Base-by-base conservation (phyloP, 2,113 vertebrate species). In the Morone chrysops region DNA sequence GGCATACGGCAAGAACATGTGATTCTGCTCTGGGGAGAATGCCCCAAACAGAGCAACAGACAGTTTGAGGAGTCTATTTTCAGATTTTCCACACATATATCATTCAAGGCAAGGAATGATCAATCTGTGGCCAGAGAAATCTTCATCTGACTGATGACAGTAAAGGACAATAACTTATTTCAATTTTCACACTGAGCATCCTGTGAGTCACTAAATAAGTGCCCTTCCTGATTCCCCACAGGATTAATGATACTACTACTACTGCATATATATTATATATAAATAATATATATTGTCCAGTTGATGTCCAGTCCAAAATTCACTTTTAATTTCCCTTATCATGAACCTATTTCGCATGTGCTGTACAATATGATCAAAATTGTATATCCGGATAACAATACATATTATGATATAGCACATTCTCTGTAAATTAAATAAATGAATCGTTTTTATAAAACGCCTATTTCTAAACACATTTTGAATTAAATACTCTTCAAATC, bases 11-110 rank as follows among this genome's bases (percentile, higher is more conserved):
- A 31, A 75, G 18, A 70, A 57, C 61, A 80, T 63, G 56, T 57
- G 48, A 69, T 70, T 73, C 62, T 77, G 12, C 70, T 70, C 17
- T 43, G 22, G 41, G 50, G 51, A 57, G 17, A 63, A 61, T 20
- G n/a, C 61, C 41, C 31, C 6, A 56, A 48, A 54, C n/a, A 78
- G n/a, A 66, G 36, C 1, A 43, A 68, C 36, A 62, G 20, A 40
- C 51, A 43, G 20, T 7, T 36, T 50, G 38, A 61, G 11, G 45
- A 51, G 62, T 47, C 20, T 40, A 59, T 13, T 67, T 71, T 66
- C 17, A 51, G 6, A 8, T 79, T 54, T 73, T 45, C 54, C n/a
- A 20, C 22, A 40, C 61, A 16, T 17, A 70, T 14, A 66, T 43
- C 31, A 63, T 45, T 53, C 8, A 56, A 54, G 8, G 38, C 14